Evolutionary conservation across 2,113 vertebrate genomes (phyloP), one percentile per base, ranked within the genome.

Genomic region (Mesocricetus auratus): DNA sequence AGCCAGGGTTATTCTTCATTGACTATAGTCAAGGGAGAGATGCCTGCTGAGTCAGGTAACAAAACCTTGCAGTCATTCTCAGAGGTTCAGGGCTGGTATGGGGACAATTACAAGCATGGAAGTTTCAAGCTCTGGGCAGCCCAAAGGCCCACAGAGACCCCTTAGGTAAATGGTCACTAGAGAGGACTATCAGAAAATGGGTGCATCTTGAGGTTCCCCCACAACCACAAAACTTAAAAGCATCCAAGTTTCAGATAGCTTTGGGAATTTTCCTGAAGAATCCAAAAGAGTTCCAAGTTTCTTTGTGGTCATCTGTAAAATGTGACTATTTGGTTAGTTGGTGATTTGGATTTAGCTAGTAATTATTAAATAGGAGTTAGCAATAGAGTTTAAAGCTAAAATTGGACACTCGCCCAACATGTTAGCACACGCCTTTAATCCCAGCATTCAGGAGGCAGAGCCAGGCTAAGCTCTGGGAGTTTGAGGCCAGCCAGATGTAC

Each of bases 351-450:
- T 39, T 75, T 26, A 16, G 66, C 9, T 50, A 19, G 36, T 53
- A 94, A 94, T 93, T 79, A 93, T 79, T 93, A 92, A 93, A 88
- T 13, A 87, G n/a, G 58, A 95, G 81, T 85, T 66, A 89, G 50
- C 93, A 94, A 83, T 22, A 89, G 50, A 22, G 66, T 66, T 45
- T 64, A 53, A 71, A 45, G 58, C 75, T 88, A 92, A 89, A 89
- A 71, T 9, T 8, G 9, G 60, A 81, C 19, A 58, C 24, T 8
- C 4, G 15, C 53, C 53, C 21, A 12, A 11, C 11, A 26, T 58
- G 21, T 82, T 82, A n/a, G 53, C 13, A 81, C 33, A 82, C 36
- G 56, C 56, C 36, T 58, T 58, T 82, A 60, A 60, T 39, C 36
- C 53, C 53, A 60, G 53, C 53, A 39, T 36, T 1, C 79, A 82